Evolutionary conservation across 1,140 invertebrate genomes (phyloP).

Genomic region (Bilobella aurantiaca): DNA sequence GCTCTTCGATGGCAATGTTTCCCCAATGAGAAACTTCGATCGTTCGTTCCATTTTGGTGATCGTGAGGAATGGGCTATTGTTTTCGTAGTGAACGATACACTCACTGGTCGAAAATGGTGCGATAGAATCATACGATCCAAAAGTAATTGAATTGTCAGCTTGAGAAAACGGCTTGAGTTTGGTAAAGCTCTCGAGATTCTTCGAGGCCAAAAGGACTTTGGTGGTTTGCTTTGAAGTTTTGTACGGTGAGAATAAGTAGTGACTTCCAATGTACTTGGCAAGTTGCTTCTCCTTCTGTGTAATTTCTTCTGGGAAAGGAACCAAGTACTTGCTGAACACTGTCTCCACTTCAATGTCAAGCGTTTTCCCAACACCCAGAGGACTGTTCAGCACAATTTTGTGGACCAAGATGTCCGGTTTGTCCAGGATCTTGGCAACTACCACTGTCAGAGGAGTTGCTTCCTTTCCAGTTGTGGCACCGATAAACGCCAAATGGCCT

Average conservation of each 20-base stretch:
- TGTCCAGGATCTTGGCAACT: constrained; percentile 2
- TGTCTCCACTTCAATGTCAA: constrained; percentile 56
- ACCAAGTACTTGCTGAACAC: constrained; percentile 62
- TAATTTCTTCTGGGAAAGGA: constrained; percentile 76
- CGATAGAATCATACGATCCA: constrained; percentile 72
- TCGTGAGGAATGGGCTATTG: constrained; percentile 86
- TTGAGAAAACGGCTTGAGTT: constrained; percentile 69
- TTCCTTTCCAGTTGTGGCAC: constrained; percentile 40
- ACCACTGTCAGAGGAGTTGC: constrained; percentile 3
- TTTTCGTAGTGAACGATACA: constrained; percentile 88
- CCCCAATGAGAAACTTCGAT: constrained; percentile 99
- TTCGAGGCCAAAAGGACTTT: constrained; percentile 62
- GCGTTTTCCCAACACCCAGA: constrained; percentile 13
- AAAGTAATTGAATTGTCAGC: constrained; percentile 69
- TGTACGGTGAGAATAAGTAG: constrained; percentile 75
- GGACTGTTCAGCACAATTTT: constrained; percentile 13
- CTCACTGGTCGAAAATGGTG: constrained; percentile 52
- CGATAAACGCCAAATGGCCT: constrained; percentile 60
- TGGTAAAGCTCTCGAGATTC: constrained; percentile 75
- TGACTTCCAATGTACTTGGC: constrained; percentile 75
- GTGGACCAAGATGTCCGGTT: constrained; percentile 6
- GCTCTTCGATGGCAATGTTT: constrained; percentile 94
- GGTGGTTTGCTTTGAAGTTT: constrained; percentile 66
- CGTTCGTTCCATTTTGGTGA: constrained; percentile 68
- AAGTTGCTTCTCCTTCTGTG: constrained; percentile 85